phyloP scores from a whole-genome alignment of 2,113 vertebrate species.

The Dasyornis broadbenti region DNA sequence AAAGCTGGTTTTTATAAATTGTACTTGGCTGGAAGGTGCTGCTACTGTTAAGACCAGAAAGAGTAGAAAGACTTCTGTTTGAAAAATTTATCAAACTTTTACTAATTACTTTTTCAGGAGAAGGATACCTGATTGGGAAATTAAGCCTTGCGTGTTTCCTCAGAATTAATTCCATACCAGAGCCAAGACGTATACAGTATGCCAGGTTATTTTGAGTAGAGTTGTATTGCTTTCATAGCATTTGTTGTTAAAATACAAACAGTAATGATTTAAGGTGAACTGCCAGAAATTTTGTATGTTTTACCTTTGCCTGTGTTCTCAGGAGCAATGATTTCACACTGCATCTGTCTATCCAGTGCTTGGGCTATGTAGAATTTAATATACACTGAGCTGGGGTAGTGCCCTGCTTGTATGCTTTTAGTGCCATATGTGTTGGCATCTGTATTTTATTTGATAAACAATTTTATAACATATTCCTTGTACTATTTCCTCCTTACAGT shows the following conservation, averaged over 20 bases:
- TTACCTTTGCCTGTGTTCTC: not conserved
- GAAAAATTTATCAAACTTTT: not conserved
- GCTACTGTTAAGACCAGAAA: not conserved
- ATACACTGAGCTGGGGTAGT: not conserved
- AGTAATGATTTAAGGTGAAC: not conserved
- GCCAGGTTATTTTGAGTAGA: not conserved
- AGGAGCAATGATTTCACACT: not conserved
- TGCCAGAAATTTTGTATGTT: not conserved
- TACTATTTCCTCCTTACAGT: not conserved
- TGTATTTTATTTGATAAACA: not conserved
- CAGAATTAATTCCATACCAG: not conserved
- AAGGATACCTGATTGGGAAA: not conserved
- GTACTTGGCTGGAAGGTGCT: not conserved
- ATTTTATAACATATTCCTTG: not conserved
- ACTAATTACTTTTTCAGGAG: not conserved
- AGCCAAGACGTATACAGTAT: not conserved
- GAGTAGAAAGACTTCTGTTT: not conserved
- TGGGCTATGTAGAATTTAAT: not conserved
- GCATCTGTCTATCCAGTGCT: not conserved
- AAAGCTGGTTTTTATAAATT: not conserved
- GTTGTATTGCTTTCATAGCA: not conserved
- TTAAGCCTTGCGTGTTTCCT: not conserved
- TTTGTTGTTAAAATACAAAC: not conserved
- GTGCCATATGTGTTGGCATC: not conserved
- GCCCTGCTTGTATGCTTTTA: not conserved